These are phyloP conservation scores for Tupaia chinensis DNA, from an alignment of 2,113 vertebrate genomes.

Conservation along the genomic window DNA sequence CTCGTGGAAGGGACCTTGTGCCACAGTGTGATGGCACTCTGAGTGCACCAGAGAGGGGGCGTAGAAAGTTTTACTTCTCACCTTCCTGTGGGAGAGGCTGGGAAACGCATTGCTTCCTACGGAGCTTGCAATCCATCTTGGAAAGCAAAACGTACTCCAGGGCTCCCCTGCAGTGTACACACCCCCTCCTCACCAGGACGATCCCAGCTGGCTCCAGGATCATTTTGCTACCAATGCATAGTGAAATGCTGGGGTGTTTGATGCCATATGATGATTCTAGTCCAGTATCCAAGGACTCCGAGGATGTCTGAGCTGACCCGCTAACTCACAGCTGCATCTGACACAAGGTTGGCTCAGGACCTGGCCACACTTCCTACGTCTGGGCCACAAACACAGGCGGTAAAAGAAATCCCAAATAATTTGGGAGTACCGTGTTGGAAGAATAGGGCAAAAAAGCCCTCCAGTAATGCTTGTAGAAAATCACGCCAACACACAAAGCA, in stretches of 20 bases:
- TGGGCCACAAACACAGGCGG: not conserved
- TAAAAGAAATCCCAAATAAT: not conserved
- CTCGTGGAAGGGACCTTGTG: not conserved
- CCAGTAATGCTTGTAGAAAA: not conserved
- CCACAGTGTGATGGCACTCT: not conserved
- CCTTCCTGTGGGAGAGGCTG: not conserved
- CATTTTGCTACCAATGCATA: not conserved
- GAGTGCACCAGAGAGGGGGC: not conserved
- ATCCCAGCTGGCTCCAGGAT: not conserved
- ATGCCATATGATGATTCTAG: not conserved
- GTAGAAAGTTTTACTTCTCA: conserved; percentile 18
- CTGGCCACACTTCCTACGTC: not conserved
- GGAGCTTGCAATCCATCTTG: not conserved
- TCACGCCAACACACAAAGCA: not conserved
- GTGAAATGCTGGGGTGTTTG: not conserved
- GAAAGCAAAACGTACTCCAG: not conserved
- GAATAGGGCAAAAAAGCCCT: not conserved
- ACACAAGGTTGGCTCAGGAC: not conserved
- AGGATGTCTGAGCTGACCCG: not conserved
- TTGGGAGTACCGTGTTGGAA: not conserved
- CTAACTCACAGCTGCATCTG: not conserved
- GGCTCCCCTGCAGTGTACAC: not conserved
- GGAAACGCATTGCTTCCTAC: not conserved
- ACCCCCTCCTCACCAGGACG: not conserved
- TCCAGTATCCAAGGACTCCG: not conserved